Percentiles rank a stretch among this genome's conserved stretches.
Evolutionary conservation across 1,140 invertebrate species (phyloP).

Genomic region (Lanistes nyassanus): DNA sequence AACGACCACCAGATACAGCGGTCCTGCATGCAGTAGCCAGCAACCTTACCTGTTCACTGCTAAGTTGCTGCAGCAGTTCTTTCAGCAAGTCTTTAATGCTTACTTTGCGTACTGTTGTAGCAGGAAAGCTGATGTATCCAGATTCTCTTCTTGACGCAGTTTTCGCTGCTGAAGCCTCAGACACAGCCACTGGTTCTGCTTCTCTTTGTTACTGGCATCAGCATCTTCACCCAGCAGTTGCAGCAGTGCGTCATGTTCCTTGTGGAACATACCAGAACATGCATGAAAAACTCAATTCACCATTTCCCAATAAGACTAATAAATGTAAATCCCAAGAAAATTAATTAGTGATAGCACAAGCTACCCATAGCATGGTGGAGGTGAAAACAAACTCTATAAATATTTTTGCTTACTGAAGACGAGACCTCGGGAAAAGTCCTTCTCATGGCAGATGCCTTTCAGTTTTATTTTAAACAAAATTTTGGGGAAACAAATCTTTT

Average conservation of each 20-base stretch:
- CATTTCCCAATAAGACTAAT: neutral
- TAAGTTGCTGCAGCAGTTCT: no score
- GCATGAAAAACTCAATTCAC: neutral
- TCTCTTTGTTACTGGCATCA: conserved; percentile 40
- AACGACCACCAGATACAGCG: no score
- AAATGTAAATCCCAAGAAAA: neutral
- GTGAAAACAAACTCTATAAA: neutral
- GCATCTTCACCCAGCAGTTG: conserved; percentile 38
- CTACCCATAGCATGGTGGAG: neutral
- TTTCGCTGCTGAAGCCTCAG: conserved; percentile 51
- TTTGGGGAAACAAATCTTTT: no score
- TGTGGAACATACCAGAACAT: neutral
- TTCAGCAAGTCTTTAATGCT: conserved; percentile 29
- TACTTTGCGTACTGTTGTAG: conserved; percentile 32
- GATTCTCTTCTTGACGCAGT: conserved; percentile 52
- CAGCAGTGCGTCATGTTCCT: conserved; percentile 56
- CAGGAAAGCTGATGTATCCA: conserved; percentile 55
- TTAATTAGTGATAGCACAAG: neutral
- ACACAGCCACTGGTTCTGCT: conserved; percentile 46
- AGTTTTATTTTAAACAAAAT: no score
- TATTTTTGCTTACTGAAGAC: no score
- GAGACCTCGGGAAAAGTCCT: neutral
- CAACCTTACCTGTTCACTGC: no score
- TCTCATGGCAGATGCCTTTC: neutral
- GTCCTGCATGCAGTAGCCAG: no score